A percentile compares a stretch with the other conserved stretches of the same genome.
Conservation (phyloP, 1,140 invertebrate genomes). For the Trichonephila clavipes region DNA sequence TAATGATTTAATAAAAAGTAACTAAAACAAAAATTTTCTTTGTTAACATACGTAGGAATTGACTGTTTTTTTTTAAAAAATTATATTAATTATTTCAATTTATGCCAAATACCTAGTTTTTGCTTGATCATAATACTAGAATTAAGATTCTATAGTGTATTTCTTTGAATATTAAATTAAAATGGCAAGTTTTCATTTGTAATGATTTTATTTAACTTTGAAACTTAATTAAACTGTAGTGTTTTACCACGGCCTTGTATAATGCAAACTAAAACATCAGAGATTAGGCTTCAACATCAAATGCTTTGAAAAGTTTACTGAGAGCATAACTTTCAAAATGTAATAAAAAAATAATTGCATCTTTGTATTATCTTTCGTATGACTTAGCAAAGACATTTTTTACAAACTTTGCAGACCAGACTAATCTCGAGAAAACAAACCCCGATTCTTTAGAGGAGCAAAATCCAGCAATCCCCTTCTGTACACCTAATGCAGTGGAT, state of each 20-base stretch:
- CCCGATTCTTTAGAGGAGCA: background rate
- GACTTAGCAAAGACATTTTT: background rate
- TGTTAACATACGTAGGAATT: too few species aligned
- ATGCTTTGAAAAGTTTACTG: background rate
- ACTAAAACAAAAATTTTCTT: too few species aligned
- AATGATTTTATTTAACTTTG: background rate
- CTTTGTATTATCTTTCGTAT: background rate
- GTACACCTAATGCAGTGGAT: background rate
- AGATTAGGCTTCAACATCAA: background rate
- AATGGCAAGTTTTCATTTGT: too few species aligned
- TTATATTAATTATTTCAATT: too few species aligned
- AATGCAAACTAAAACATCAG: background rate
- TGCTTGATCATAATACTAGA: too few species aligned
- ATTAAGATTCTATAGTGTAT: too few species aligned
- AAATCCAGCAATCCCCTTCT: background rate
- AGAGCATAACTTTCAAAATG: background rate
- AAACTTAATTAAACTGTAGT: background rate
- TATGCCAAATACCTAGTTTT: too few species aligned
- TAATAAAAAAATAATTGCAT: background rate
- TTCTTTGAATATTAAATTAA: too few species aligned
- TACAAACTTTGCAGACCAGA: background rate
- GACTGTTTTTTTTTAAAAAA: too few species aligned
- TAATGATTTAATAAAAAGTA: too few species aligned
- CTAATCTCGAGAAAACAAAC: background rate
- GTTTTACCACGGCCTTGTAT: background rate